Evolutionary conservation across 1,140 invertebrate species (phyloP), one percentile per base, ranked within the genome.

Genomic region (Drepana arcuata): DNA sequence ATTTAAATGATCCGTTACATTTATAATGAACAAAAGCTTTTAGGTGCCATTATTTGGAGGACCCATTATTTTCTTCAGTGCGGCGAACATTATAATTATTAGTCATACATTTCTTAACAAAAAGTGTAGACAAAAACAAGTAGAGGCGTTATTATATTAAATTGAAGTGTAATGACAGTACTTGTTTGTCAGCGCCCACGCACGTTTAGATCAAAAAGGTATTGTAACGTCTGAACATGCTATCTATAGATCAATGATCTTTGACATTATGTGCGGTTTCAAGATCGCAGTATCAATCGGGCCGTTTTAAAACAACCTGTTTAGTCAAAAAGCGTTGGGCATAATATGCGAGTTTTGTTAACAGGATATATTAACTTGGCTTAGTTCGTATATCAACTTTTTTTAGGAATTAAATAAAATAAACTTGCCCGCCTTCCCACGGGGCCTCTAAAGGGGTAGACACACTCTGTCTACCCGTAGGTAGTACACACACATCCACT

Each of bases 81-180:
- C 16, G 15, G 30, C 25, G 18, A 9, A n/a, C n/a, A 14, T 21
- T 16, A 32, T 40, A 43, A 41, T 52, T 39, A 46, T 42, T 40
- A 40, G 26, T 37, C 41, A 42, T 38, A 34, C 7, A 14, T 16
- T 13, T 25, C 26, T 16, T 37, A 28, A 41, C 38, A 59, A 59
- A 59, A 59, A 47, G 41, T 30, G 27, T 9, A 28, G 15, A 23
- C 34, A 51, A 51, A 48, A 53, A 31, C 31, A 18, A 12, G 34
- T 23, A 34, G 40, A 34, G 56, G 46, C 56, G 65, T 69, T 62
- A 61, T 65, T 66, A 65, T 65, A 65, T 69, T 70, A 61, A 54
- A 68, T 63, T 60, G 58, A 53, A 48, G 51, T 51, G 53, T 74
- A 74, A 70, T 74, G 59, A 62, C 57, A 58, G 57, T 31, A 37